These are phyloP conservation scores for Frankliniella intonsa DNA, from an alignment of 2,888 invertebrate species.

Conservation along the genomic window DNA sequence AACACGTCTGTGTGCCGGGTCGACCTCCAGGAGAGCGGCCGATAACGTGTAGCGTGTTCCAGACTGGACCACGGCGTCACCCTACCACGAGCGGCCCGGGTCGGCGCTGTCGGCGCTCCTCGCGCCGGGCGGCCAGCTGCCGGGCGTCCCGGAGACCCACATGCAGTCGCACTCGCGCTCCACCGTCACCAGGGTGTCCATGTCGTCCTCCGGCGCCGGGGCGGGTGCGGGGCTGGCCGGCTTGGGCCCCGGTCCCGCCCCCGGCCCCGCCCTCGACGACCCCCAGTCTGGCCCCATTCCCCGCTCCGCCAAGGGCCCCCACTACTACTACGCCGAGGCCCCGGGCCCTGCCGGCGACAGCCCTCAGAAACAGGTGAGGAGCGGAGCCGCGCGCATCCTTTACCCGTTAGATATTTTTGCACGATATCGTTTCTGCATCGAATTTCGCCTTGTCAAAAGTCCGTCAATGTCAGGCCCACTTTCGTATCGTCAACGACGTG, in stretches of 20 bases:
- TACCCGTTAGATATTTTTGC: too few species aligned
- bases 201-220: constrained; percentile 44
- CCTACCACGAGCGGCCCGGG: constrained; percentile 36
- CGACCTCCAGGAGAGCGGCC: too few species aligned
- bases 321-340: constrained; percentile 31
- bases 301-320: constrained; percentile 36
- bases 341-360: constrained; percentile 42
- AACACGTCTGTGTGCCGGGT: too few species aligned
- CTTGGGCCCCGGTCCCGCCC: constrained; percentile 36
- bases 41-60: background rate
- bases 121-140: constrained; percentile 56
- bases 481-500: too few species aligned
- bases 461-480: too few species aligned
- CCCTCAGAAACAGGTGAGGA: constrained; percentile 49
- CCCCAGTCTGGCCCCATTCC: constrained; percentile 35
- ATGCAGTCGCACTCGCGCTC: constrained; percentile 48
- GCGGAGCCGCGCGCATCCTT: too few species aligned
- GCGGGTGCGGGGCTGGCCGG: constrained; percentile 19
- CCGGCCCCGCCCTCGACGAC: constrained; percentile 40
- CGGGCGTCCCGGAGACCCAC: constrained; percentile 48
- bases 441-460: too few species aligned
- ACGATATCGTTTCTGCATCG: too few species aligned
- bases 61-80: constrained; percentile 40
- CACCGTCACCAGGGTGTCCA: constrained; percentile 58
- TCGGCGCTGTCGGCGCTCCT: constrained; percentile 59